Percentiles rank a stretch among this genome's conserved stretches.
Conservation (phyloP, 2,888 invertebrate genomes). For the Unio delphinus region DNA sequence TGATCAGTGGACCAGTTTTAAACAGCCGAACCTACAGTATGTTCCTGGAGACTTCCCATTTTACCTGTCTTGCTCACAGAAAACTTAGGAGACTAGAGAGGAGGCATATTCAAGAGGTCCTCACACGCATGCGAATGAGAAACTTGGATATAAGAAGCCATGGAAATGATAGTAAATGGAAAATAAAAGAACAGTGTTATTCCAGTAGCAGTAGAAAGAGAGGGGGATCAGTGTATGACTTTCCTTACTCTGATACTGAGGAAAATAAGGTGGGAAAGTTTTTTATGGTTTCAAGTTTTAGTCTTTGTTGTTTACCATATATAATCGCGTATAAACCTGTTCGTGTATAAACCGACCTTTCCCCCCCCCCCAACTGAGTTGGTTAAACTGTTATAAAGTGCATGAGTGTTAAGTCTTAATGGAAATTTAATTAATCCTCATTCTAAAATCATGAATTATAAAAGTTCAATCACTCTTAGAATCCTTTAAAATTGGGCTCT, state of each 20-base stretch:
- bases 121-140: conserved; percentile 6
- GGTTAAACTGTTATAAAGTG: too few relatives aligned
- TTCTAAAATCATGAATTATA: too few relatives aligned
- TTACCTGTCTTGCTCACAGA: conserved; percentile 55
- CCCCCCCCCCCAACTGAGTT: too few relatives aligned
- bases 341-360: too few relatives aligned
- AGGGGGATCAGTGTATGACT: conserved; percentile 12
- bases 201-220: background rate
- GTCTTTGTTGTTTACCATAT: background rate
- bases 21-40: conserved; percentile 62
- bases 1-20: conserved; percentile 21
- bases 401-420: too few relatives aligned
- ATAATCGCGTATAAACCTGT: too few relatives aligned
- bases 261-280: background rate
- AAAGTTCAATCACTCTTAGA: too few relatives aligned
- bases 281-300: background rate
- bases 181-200: conserved; percentile 1
- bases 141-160: conserved; percentile 2
- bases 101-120: conserved; percentile 31
- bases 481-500: too few relatives aligned
- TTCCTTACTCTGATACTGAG: conserved; percentile 11
- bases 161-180: background rate
- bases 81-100: conserved; percentile 50
- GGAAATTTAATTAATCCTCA: too few relatives aligned
- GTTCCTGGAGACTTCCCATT: conserved; percentile 51